Base-by-base conservation (phyloP, 2,888 invertebrate species). In the Phrixothrix hirtus region DNA sequence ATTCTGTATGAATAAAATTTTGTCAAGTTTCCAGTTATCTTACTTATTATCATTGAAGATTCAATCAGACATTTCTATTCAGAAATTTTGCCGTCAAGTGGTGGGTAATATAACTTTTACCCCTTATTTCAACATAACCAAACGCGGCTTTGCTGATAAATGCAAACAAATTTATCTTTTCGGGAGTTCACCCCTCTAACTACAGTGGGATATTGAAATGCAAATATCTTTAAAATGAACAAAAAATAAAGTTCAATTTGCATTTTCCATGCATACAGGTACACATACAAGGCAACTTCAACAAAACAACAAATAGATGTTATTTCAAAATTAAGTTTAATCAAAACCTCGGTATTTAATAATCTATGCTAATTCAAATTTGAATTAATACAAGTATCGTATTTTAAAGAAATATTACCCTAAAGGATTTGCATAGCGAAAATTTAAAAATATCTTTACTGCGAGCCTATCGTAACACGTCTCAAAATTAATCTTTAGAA, bases 101-200 rank as follows among this genome's bases (percentile, higher is more conserved):
- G 46, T 55, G 45, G 49, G 51, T 48, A 58, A 58, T 55, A 55
- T 58, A 55, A 55, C 52, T 52, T 58, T 58, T 55, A 52, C 45
- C 52, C 45, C 58, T 47, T 38, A 52, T 39, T 31, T 34, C 46
- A 45, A 54, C 25, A 52, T 47, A 48, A 47, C 21, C 31, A 47
- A 31, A 49, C 38, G 39, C 56, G 36, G 44, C 45, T 45, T 45
- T 35, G 49, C 52, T 58, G 55, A 58, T 56, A 58, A 58, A 58
- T 58, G 58, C 58, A 58, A 58, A 58, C 58, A 58, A 58, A 58
- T 58, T 58, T 56, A 58, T 58, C 58, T 58, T 56, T 47, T 47
- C 47, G 47, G 27, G 46, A 45, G 53, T 45, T 49, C 46, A 42
- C 46, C 44, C 49, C 41, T 49, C 45, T 47, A 51, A 55, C 51